Conservation (phyloP, 2,888 invertebrate genomes). For the Herminia tarsipennalis region DNA sequence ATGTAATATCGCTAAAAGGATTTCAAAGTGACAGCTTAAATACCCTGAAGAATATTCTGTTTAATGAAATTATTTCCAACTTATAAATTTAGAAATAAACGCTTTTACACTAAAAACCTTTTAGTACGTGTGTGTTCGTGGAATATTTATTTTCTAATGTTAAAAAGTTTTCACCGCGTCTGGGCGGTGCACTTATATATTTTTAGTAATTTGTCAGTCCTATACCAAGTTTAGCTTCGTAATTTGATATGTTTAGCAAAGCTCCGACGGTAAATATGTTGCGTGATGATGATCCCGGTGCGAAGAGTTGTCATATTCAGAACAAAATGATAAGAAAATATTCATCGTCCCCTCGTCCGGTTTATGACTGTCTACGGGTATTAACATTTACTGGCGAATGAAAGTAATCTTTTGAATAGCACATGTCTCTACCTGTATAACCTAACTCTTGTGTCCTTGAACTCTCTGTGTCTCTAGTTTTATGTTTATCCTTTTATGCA, state of each 20-base stretch:
- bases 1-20: slow-evolving; percentile 23
- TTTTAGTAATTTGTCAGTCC: not conserved
- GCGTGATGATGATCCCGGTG: slow-evolving; percentile 1
- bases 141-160: slow-evolving; percentile 1
- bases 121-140: slow-evolving; percentile 1
- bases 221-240: no score
- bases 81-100: slow-evolving; percentile 9
- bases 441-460: slow-evolving; percentile 28
- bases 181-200: not conserved
- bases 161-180: not conserved
- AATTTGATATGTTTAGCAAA: not conserved
- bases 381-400: slow-evolving; percentile 32
- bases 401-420: slow-evolving; percentile 25
- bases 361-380: slow-evolving; percentile 28
- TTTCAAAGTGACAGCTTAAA: slow-evolving; percentile 12
- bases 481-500: slow-evolving; percentile 21
- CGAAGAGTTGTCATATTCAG: slow-evolving; percentile 1
- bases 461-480: slow-evolving; percentile 32
- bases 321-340: slow-evolving; percentile 20
- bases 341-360: slow-evolving; percentile 16
- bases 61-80: slow-evolving; percentile 9
- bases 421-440: slow-evolving; percentile 26
- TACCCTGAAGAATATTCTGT: slow-evolving; percentile 7
- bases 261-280: not conserved
- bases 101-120: slow-evolving; percentile 10